Evolutionary conservation across 2,113 vertebrate genomes (phyloP).

Genomic region (Solenodon paradoxus): DNA sequence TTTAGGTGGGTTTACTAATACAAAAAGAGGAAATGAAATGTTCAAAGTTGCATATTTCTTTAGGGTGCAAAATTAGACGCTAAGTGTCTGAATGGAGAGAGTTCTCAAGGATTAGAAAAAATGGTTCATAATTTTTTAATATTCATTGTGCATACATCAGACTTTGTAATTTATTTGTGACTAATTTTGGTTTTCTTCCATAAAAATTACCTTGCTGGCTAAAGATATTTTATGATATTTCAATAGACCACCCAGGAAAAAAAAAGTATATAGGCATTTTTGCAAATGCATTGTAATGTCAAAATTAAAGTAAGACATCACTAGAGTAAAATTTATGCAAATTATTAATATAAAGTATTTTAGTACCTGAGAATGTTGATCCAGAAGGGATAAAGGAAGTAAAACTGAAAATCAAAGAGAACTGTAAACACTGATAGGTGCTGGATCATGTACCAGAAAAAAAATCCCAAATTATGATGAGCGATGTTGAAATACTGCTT

Average conservation of each 20-base stretch:
- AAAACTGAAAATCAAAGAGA: slow-evolving; percentile 41
- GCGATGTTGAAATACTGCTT: slow-evolving; percentile 39
- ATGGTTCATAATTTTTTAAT: not conserved
- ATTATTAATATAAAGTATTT: slow-evolving; percentile 58
- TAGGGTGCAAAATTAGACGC: not conserved
- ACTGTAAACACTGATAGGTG: slow-evolving; percentile 10
- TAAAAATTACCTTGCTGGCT: slow-evolving; percentile 36
- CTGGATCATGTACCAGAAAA: slow-evolving; percentile 51
- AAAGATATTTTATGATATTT: slow-evolving; percentile 9
- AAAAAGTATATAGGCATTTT: not conserved
- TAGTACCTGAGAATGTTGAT: slow-evolving; percentile 69
- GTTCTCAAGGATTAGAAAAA: not conserved
- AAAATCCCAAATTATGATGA: slow-evolving; percentile 57
- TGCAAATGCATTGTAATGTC: slow-evolving; percentile 26
- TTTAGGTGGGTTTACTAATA: not conserved
- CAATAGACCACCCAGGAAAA: slow-evolving; percentile 9
- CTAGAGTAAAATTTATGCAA: not conserved
- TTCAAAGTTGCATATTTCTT: not conserved
- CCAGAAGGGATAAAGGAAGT: slow-evolving; percentile 62
- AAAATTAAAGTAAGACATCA: not conserved
- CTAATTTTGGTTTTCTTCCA: slow-evolving; percentile 27
- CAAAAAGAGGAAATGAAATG: not conserved
- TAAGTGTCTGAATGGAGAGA: not conserved
- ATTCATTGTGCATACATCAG: not conserved
- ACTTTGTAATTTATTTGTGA: not conserved